Base-by-base conservation (phyloP, 2,113 vertebrate genomes). In the Podarcis cretensis region DNA sequence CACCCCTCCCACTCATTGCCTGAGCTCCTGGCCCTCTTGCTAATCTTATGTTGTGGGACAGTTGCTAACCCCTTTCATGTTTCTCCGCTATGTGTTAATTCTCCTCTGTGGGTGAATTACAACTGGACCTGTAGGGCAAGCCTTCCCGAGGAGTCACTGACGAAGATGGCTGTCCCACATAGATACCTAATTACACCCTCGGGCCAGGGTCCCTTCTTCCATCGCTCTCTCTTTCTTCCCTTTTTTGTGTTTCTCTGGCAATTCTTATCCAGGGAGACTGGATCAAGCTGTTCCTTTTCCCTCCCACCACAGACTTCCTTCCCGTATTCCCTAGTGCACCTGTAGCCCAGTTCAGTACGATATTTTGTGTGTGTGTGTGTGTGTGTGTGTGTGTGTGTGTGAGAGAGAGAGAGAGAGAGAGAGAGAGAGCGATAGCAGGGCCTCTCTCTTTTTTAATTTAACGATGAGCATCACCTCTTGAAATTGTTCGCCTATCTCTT, bases 401-500 rank as follows among this genome's bases (percentile, higher is more conserved):
- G 43, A 1, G 43, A 43, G 43, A 43, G 43, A 43, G 43, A 48
- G 43, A 9, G 8, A 48, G 43, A 48, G 1, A 40, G 35, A 21
- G 74, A 18, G 20, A 2, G 48, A 54, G 10, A 2, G 48, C 12
- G 48, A 54, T 2, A 54, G 48, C 10, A 54, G 48, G 48, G 48
- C 48, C 71, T 32, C 71, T 73, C 71, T 32, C 71, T 13, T 4
- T 73, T n/a, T 74, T n/a, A 59, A 57, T 78, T 59, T 66, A 13
- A 48, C 91, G 94, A 94, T 87, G 78, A 78, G 92, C 93, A 63
- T 40, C 78, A 94, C 92, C 92, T 87, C 40, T 81, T 77, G 87
- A 94, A 94, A 89, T 89, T 92, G 91, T 59, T 75, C 85, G 89
- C 92, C 79, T 89, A 82, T 94, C 89, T 95, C 84, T 88, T 66